A percentile compares a stretch with the other conserved stretches of the same genome.
These are phyloP conservation scores for Rhodophaea formosa DNA, from an alignment of 2,888 invertebrate genomes.

Conservation along the genomic window DNA sequence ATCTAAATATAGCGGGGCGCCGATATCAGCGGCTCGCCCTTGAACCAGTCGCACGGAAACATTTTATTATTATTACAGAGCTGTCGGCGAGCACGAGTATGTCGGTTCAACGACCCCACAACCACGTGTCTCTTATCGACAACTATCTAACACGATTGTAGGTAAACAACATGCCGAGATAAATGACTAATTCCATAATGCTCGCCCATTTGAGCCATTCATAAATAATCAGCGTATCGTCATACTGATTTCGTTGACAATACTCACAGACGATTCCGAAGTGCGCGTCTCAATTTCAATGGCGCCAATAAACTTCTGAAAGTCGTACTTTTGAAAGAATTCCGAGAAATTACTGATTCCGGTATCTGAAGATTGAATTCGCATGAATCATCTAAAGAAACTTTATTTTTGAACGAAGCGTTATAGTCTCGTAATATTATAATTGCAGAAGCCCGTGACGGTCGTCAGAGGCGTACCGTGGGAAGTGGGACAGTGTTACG, in stretches of 20 bases:
- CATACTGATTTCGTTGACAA: conserved; percentile 59
- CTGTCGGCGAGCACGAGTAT: conserved; percentile 80
- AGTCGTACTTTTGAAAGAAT: background rate
- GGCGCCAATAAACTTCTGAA: background rate
- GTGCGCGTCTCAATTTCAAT: background rate
- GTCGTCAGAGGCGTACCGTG: conserved; percentile 67
- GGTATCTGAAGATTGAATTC: background rate
- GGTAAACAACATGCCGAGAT: conserved; percentile 79
- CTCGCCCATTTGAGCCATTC: conserved; percentile 70
- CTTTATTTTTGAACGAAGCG: background rate
- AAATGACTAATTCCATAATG: conserved; percentile 79
- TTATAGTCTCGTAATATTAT: conserved; percentile 40
- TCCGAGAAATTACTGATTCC: background rate
- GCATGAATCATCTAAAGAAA: background rate
- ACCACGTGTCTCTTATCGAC: conserved; percentile 82
- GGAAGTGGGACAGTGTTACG: conserved; percentile 76
- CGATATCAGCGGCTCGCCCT: conserved; percentile 82
- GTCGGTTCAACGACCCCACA: conserved; percentile 78
- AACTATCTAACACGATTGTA: conserved; percentile 81
- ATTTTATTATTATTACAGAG: conserved; percentile 81
- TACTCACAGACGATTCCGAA: conserved; percentile 33
- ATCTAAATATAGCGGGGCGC: conserved; percentile 81
- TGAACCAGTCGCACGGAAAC: conserved; percentile 82
- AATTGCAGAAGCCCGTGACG: conserved; percentile 57
- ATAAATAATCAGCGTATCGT: conserved; percentile 70